Percentiles rank a stretch among this genome's conserved stretches.
These are phyloP conservation scores for Zophobas morio DNA, from an alignment of 1,140 invertebrate genomes.

Conservation along the genomic window DNA sequence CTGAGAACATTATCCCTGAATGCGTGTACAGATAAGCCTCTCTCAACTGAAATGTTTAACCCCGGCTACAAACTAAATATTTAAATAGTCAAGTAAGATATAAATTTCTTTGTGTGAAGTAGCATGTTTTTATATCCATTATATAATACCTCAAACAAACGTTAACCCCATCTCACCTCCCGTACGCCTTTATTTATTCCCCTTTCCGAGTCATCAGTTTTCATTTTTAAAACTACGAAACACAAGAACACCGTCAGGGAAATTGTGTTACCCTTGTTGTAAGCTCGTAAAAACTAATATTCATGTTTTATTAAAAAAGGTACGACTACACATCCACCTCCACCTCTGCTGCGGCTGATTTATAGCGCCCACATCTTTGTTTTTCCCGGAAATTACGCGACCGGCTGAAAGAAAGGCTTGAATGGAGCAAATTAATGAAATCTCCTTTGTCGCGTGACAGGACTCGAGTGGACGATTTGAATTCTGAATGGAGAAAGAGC, in stretches of 20 bases:
- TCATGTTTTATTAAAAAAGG: conserved; percentile 10
- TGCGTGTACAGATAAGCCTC: conserved; percentile 15
- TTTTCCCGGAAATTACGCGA: conserved; percentile 20
- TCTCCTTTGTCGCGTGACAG: conserved; percentile 22
- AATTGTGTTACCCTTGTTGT: conserved; percentile 5
- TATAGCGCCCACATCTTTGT: conserved; percentile 17
- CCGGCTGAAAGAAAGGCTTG: conserved; percentile 5
- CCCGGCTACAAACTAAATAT: conserved; percentile 26
- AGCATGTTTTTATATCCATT: conserved; percentile 30
- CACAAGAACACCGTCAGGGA: conserved; percentile 6
- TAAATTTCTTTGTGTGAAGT: conserved; percentile 25
- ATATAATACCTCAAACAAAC: conserved; percentile 14
- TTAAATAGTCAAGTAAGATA: conserved; percentile 25
- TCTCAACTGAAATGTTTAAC: conserved; percentile 12
- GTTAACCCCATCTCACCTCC: neutral
- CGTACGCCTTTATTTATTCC: conserved; percentile 9
- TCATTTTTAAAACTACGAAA: neutral
- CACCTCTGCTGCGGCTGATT: conserved; percentile 17
- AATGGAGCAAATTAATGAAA: conserved; percentile 32
- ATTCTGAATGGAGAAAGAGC: conserved; percentile 12
- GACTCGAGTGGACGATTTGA: conserved; percentile 28
- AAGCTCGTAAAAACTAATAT: conserved; percentile 7
- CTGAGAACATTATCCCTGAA: neutral
- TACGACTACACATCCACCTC: neutral
- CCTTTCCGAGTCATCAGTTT: neutral